phyloP scores from a whole-genome alignment of 2,797 vertebrate species.

The Gambelia wislizenii region DNA sequence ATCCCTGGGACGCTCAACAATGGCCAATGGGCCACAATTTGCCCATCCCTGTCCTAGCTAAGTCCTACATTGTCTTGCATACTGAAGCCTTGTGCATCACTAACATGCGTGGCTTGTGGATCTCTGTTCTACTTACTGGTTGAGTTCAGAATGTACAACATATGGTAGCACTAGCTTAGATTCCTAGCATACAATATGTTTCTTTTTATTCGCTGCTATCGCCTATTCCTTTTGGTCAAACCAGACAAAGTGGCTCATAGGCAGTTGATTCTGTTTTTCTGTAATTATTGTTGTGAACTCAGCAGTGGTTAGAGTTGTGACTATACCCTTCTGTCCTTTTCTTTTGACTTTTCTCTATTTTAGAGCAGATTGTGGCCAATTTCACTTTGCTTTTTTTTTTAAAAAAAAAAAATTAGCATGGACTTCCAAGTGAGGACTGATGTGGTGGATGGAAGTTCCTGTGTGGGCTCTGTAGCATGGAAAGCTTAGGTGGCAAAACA shows the following conservation, averaged over 20 bases:
- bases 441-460: too few species aligned
- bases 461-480: too few species aligned
- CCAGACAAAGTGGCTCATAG: constrained; percentile 34
- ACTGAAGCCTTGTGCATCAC: too few species aligned
- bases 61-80: neutral
- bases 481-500: too few species aligned
- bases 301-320: constrained; percentile 52
- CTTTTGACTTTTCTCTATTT: constrained; percentile 17
- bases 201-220: neutral
- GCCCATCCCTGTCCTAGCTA: neutral
- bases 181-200: neutral
- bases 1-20: too few species aligned
- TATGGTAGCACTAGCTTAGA: neutral
- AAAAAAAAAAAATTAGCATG: too few species aligned
- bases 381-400: neutral
- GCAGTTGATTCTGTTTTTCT: constrained; percentile 41
- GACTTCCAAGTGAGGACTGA: too few species aligned
- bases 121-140: too few species aligned
- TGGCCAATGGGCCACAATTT: neutral
- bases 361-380: neutral
- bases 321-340: constrained; percentile 1
- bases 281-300: constrained; percentile 38
- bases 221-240: neutral
- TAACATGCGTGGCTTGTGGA: too few species aligned
- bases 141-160: neutral